Percentiles rank a stretch among this genome's conserved stretches.
These are phyloP conservation scores for Orthosia incerta DNA, from an alignment of 2,888 invertebrate species.

Conservation along the genomic window DNA sequence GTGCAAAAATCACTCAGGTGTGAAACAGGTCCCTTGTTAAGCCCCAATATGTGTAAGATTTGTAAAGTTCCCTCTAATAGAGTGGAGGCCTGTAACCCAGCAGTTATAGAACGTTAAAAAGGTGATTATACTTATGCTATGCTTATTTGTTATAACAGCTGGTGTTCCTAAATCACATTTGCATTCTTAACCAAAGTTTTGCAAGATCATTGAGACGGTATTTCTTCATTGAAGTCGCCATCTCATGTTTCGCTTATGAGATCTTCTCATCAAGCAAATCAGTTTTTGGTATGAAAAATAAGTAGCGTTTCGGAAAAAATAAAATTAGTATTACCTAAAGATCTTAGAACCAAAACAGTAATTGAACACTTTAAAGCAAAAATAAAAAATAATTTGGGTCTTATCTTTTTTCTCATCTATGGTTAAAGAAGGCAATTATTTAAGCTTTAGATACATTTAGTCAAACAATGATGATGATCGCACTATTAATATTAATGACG, in stretches of 20 bases:
- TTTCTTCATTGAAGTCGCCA: background rate
- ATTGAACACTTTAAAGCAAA: background rate
- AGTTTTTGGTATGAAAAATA: no score
- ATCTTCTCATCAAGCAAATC: background rate
- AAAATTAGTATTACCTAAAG: no score
- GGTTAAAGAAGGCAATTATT: background rate
- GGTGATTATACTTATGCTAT: no score
- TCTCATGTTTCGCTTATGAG: background rate
- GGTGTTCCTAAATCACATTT: no score
- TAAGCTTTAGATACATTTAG: background rate
- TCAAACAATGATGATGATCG: background rate
- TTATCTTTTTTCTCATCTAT: background rate
- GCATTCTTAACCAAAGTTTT: no score
- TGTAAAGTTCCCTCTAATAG: background rate
- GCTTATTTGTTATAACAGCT: no score
- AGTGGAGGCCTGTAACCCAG: no score
- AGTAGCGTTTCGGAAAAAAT: no score
- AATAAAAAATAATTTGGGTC: background rate
- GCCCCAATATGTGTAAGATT: background rate
- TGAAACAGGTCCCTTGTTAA: background rate
- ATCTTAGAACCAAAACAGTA: background rate
- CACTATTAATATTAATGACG: slow-evolving; percentile 1
- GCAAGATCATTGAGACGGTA: background rate
- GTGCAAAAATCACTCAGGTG: background rate
- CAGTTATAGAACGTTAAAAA: no score